Base-by-base conservation (phyloP, 2,797 vertebrate genomes). In the Pseudochromis fuscus region DNA sequence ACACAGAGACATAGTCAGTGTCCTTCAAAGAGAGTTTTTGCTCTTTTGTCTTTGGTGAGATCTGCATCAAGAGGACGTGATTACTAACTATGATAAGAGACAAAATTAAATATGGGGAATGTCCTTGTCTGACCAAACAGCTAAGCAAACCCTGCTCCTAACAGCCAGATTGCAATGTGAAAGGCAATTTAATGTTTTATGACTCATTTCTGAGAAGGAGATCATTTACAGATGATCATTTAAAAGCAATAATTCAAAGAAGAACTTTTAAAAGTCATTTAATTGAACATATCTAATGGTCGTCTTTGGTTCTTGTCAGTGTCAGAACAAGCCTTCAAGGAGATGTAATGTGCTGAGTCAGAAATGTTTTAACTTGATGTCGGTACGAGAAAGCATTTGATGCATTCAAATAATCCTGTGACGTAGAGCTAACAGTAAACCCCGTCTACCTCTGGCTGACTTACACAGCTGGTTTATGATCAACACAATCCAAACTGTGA, bases 41-140 rank as follows among this genome's bases (percentile, higher is more conserved):
- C 50, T 72, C 51, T 48, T 82, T 76, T 78, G 77, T 85, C 76
- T 77, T 55, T 75, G 67, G 77, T 59, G 59, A 52, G 9, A 82
- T 83, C 64, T 73, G 71, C 75, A 79, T 83, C 46, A 28, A 69
- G 11, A 70, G 60, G 61, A 75, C 1, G 13, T 59, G 82, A 85
- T 68, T 31, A 46, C 38, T 6, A 38, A 73, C 63, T 31, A 18
- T 19, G 83, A 88, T 78, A 81, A 81, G 64, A 51, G 52, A 35
- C 35, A 2, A 65, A 81, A 85, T 77, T 75, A 72, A 82, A 88
- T 66, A 76, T 58, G 58, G 55, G 52, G 33, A 67, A 62, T 57
- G 84, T 81, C 82, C 75, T 77, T 72, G 73, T 79, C 68, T 63
- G 72, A 9, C 21, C 62, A 79, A 74, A 69, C 63, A 75, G 55